A percentile compares a stretch with the other conserved stretches of the same genome.
Conservation (phyloP, 1,140 invertebrate species). For the Lanistes nyassanus region DNA sequence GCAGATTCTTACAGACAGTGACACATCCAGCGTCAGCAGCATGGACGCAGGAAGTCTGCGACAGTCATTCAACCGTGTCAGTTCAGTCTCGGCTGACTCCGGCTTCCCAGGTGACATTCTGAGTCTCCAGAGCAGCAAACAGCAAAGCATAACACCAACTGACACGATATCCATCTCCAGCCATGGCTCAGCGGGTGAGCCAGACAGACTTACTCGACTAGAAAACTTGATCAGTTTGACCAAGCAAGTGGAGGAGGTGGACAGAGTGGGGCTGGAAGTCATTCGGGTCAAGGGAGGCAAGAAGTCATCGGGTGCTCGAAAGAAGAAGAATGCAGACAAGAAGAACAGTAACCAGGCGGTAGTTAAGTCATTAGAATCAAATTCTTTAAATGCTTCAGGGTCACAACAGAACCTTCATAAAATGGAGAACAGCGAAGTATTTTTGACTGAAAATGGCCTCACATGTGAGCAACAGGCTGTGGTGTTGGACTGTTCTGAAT, state of each 20-base stretch:
- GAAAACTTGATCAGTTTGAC: slow-evolving; percentile 23
- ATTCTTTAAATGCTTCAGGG: no score
- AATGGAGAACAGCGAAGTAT: no score
- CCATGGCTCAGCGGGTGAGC: slow-evolving; percentile 28
- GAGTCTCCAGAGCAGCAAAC: not conserved
- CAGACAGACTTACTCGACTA: slow-evolving; percentile 32
- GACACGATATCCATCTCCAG: slow-evolving; percentile 29
- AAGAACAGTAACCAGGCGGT: slow-evolving; percentile 16
- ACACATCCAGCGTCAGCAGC: slow-evolving; percentile 32
- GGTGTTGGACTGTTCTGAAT: no score
- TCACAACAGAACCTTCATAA: no score
- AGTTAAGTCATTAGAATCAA: no score
- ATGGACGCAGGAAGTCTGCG: slow-evolving; percentile 21
- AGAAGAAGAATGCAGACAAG: slow-evolving; percentile 33
- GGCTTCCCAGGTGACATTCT: slow-evolving; percentile 16
- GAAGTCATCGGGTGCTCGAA: slow-evolving; percentile 17
- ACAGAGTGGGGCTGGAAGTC: slow-evolving; percentile 40
- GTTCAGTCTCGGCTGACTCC: slow-evolving; percentile 33
- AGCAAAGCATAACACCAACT: slow-evolving; percentile 27
- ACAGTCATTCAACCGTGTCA: not conserved
- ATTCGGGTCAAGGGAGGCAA: slow-evolving; percentile 33
- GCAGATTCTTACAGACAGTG: slow-evolving; percentile 32
- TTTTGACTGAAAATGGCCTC: no score
- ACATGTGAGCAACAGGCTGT: no score
- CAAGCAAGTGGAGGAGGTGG: slow-evolving; percentile 30